phyloP scores from a whole-genome alignment of 2,113 vertebrate genomes.

The Ciconia maguari region DNA sequence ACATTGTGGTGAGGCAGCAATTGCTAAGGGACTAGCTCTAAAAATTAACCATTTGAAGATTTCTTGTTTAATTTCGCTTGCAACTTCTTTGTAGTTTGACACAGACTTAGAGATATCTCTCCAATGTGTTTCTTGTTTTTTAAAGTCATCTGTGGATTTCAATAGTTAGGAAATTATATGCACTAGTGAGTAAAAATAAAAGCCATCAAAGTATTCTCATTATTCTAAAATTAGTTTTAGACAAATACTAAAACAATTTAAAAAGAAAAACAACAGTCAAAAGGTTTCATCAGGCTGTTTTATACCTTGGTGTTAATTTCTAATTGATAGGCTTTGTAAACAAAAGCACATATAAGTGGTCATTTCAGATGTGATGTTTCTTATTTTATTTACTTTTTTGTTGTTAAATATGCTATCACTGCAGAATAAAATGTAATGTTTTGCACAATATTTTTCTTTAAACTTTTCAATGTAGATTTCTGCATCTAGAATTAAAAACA shows the following conservation, averaged over 20 bases:
- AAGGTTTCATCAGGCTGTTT: neutral
- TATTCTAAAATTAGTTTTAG: neutral
- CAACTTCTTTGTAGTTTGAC: neutral
- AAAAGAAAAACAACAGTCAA: neutral
- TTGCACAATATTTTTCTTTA: neutral
- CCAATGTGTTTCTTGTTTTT: neutral
- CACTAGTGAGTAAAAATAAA: neutral
- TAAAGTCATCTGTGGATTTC: neutral
- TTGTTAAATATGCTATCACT: neutral
- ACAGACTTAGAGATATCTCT: neutral
- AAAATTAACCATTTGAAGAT: neutral
- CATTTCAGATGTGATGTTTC: neutral
- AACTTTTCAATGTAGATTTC: neutral
- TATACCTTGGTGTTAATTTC: neutral
- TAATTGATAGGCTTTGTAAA: neutral
- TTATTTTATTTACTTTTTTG: neutral
- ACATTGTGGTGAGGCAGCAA: neutral
- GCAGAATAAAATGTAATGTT: neutral
- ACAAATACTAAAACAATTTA: neutral
- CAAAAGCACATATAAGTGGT: rapidly evolving
- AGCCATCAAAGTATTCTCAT: neutral
- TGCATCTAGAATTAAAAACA: neutral
- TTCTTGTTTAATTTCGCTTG: neutral
- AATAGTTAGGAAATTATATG: neutral
- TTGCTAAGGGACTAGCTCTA: neutral